phyloP scores from a whole-genome alignment of 2,797 vertebrate species.

The Nasua narica region DNA sequence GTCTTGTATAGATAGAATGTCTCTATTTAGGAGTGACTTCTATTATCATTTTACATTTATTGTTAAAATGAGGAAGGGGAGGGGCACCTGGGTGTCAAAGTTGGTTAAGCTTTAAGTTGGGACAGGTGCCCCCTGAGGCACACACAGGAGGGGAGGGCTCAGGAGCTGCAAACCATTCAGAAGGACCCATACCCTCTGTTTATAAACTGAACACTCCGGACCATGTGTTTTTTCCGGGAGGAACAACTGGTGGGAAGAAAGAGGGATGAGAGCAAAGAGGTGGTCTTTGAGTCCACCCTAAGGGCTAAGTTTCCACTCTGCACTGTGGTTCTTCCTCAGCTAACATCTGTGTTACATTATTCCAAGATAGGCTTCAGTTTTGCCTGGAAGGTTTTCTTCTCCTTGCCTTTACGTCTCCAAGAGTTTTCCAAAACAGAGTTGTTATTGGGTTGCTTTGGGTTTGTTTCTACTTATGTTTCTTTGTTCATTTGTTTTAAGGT shows the following conservation, averaged over 20 bases:
- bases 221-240: background rate
- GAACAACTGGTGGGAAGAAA: background rate
- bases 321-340: background rate
- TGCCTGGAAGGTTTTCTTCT: background rate
- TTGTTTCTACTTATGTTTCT: background rate
- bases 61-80: background rate
- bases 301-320: too few relatives aligned
- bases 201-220: background rate
- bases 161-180: background rate
- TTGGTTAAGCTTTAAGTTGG: background rate
- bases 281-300: background rate
- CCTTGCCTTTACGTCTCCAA: background rate
- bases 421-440: background rate
- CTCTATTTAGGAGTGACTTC: background rate
- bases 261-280: background rate
- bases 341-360: slow-evolving; percentile 1
- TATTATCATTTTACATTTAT: background rate
- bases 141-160: background rate
- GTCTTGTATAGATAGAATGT: background rate
- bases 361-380: background rate
- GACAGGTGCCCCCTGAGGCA: background rate
- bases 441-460: accelerated
- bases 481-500: background rate
- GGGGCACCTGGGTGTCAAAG: background rate
- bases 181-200: background rate